These are phyloP conservation scores for Sitobion miscanthi DNA, from an alignment of 1,140 invertebrate species.

Conservation along the genomic window DNA sequence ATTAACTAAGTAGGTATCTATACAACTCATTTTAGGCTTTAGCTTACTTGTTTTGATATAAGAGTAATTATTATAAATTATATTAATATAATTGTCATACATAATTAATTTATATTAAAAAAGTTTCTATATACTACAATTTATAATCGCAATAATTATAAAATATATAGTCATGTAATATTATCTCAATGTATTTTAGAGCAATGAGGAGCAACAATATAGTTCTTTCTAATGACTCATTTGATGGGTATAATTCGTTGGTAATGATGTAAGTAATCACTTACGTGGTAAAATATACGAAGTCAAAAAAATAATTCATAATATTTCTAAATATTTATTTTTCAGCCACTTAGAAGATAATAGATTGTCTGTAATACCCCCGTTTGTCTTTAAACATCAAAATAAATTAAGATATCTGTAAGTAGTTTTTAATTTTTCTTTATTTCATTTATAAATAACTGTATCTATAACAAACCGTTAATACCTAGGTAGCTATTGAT, in stretches of 20 bases:
- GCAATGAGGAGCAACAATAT: constrained; percentile 17
- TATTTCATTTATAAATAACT: background rate
- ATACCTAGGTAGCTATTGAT: background rate
- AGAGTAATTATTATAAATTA: too few species aligned
- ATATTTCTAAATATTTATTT: constrained; percentile 52
- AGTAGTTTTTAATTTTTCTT: background rate
- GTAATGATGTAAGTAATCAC: background rate
- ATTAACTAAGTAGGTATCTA: background rate
- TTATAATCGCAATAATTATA: background rate
- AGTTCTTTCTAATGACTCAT: constrained; percentile 15
- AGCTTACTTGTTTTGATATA: background rate
- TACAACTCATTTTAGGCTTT: background rate
- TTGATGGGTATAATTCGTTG: constrained; percentile 9
- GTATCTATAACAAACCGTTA: background rate
- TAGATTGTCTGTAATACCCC: constrained; percentile 62
- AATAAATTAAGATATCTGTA: constrained; percentile 63
- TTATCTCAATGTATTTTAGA: background rate
- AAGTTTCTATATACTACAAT: background rate
- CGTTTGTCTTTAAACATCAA: constrained; percentile 63
- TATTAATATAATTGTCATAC: too few species aligned
- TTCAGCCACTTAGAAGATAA: constrained; percentile 65
- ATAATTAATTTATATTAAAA: background rate
- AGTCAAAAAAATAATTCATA: background rate
- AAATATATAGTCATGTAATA: background rate
- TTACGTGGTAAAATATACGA: background rate